Evolutionary conservation across 2,113 vertebrate species (phyloP).

Genomic region (Hydropotes inermis): DNA sequence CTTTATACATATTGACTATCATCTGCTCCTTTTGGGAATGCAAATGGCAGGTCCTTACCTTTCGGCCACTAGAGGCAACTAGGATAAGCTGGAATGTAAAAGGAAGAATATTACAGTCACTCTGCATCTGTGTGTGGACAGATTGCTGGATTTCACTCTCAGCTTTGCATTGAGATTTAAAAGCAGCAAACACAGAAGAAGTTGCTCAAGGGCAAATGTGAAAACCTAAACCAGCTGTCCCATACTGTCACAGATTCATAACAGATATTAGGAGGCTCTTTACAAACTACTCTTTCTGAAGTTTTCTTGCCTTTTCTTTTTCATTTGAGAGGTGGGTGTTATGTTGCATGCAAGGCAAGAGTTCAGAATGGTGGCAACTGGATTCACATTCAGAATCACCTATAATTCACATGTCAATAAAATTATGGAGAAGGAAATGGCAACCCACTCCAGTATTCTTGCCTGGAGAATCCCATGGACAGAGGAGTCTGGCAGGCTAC

Average conservation of each 20-base stretch:
- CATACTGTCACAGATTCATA: not conserved
- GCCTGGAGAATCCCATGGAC: not conserved
- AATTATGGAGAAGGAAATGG: not conserved
- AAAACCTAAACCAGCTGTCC: slow-evolving; percentile 24
- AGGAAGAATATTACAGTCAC: slow-evolving; percentile 2
- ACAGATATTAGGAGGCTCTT: not conserved
- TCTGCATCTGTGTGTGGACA: slow-evolving; percentile 12
- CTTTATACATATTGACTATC: not conserved
- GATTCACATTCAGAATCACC: not conserved
- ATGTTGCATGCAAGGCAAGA: not conserved
- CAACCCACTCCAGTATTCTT: not conserved
- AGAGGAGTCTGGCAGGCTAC: not conserved
- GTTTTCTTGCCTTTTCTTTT: not conserved
- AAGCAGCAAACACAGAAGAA: not conserved
- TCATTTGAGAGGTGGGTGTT: too few species aligned
- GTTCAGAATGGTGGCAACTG: not conserved
- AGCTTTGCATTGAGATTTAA: slow-evolving; percentile 8
- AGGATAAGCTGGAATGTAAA: not conserved
- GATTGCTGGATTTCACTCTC: not conserved
- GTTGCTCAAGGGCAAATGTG: not conserved
- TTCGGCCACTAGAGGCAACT: not conserved
- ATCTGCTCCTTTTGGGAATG: not conserved
- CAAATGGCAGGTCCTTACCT: not conserved
- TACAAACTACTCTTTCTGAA: not conserved
- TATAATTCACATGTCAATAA: not conserved